phyloP scores from a whole-genome alignment of 2,888 invertebrate species.

The Tetramorium bicarinatum region DNA sequence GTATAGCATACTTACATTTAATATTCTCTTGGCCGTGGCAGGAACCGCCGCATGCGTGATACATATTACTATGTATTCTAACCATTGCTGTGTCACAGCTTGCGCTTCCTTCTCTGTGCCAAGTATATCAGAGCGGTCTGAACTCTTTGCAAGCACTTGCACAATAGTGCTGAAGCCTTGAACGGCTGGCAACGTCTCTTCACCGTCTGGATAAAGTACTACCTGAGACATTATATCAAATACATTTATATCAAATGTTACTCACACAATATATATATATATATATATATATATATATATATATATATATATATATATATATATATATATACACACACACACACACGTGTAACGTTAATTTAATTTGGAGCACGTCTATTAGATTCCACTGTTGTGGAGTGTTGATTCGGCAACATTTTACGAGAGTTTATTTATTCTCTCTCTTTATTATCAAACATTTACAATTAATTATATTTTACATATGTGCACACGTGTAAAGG shows the following conservation, averaged over 20 bases:
- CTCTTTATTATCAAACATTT: neutral
- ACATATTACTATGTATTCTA: slow-evolving; percentile 89
- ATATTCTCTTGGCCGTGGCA: slow-evolving; percentile 86
- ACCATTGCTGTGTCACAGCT: slow-evolving; percentile 88
- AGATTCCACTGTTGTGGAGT: neutral
- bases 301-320: no score
- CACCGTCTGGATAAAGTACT: slow-evolving; percentile 71
- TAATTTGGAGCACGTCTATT: neutral
- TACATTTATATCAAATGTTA: no score
- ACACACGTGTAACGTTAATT: neutral
- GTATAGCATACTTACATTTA: slow-evolving; percentile 86
- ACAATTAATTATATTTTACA: neutral
- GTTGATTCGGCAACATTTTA: neutral
- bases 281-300: no score
- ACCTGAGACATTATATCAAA: slow-evolving; percentile 69
- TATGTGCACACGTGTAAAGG: neutral
- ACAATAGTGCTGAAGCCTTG: slow-evolving; percentile 83
- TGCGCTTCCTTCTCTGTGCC: slow-evolving; percentile 78
- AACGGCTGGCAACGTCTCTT: slow-evolving; percentile 74
- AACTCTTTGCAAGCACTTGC: slow-evolving; percentile 78
- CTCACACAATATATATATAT: no score
- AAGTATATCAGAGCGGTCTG: slow-evolving; percentile 77
- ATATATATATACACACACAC: no score
- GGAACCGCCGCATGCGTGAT: slow-evolving; percentile 87
- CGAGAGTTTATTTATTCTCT: neutral